These are phyloP conservation scores for Drosophila baimaii DNA, from an alignment of 1,140 invertebrate genomes.

Conservation along the genomic window DNA sequence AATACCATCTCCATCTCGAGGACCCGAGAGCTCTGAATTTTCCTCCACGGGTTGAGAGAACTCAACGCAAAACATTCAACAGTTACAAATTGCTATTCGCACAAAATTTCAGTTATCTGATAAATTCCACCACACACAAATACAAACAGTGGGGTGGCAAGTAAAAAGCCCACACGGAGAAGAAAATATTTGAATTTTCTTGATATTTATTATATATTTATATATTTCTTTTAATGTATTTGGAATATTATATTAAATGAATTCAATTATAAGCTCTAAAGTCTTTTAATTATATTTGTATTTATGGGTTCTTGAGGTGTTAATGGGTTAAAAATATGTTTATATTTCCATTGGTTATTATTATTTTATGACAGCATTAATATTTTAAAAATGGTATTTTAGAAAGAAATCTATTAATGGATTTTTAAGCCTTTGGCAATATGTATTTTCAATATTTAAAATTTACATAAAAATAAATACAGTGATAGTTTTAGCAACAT, in stretches of 20 bases:
- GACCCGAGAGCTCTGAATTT: background rate
- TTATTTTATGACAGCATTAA: no score
- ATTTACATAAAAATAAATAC: no score
- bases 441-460: background rate
- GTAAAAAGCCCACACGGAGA: slow-evolving; percentile 1
- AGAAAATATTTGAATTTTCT: background rate
- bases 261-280: no score
- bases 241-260: background rate
- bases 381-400: background rate
- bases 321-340: no score
- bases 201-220: background rate
- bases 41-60: background rate
- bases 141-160: slow-evolving; percentile 4
- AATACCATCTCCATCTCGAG: background rate
- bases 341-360: background rate
- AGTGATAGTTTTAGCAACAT: no score
- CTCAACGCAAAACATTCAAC: slow-evolving; percentile 53
- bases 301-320: background rate
- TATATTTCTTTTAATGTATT: background rate
- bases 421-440: background rate
- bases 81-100: slow-evolving; percentile 67
- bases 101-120: slow-evolving; percentile 68
- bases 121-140: slow-evolving; percentile 54
- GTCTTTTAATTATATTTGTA: no score
- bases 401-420: background rate